phyloP scores from a whole-genome alignment of 2,888 invertebrate species.

The Scaeva pyrastri region DNA sequence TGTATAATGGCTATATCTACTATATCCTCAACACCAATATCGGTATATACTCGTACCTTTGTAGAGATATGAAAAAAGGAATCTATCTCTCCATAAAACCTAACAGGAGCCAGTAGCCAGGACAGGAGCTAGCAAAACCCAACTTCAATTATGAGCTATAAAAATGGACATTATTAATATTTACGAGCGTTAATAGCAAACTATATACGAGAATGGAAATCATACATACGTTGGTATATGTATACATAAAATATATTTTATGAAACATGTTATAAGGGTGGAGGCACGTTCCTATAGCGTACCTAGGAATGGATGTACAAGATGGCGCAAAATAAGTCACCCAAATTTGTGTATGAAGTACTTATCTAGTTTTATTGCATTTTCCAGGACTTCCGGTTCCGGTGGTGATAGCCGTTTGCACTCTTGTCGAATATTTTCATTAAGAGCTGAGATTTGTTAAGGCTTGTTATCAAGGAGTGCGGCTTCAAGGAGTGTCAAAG shows the following conservation, averaged over 20 bases:
- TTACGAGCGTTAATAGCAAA: conserved; percentile 70
- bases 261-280: conserved; percentile 17
- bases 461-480: too few relatives aligned
- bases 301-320: conserved; percentile 8
- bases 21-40: not conserved
- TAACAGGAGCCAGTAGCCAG: not conserved
- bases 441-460: too few relatives aligned
- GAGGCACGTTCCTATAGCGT: not conserved
- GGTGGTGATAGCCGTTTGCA: too few relatives aligned
- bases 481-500: too few relatives aligned
- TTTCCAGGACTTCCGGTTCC: too few relatives aligned
- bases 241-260: conserved; percentile 31
- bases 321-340: too few relatives aligned
- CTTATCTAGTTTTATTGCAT: too few relatives aligned
- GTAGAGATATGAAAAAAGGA: not conserved
- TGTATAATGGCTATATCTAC: not conserved
- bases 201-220: too few relatives aligned
- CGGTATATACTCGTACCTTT: too few relatives aligned
- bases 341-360: too few relatives aligned
- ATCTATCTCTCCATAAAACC: conserved; percentile 5
- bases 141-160: conserved; percentile 68
- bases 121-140: conserved; percentile 1
- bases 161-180: conserved; percentile 73
- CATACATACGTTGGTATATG: too few relatives aligned
- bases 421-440: too few relatives aligned